Evolutionary conservation across 2,113 vertebrate species (phyloP).

Genomic region (Cheirogaleus medius): DNA sequence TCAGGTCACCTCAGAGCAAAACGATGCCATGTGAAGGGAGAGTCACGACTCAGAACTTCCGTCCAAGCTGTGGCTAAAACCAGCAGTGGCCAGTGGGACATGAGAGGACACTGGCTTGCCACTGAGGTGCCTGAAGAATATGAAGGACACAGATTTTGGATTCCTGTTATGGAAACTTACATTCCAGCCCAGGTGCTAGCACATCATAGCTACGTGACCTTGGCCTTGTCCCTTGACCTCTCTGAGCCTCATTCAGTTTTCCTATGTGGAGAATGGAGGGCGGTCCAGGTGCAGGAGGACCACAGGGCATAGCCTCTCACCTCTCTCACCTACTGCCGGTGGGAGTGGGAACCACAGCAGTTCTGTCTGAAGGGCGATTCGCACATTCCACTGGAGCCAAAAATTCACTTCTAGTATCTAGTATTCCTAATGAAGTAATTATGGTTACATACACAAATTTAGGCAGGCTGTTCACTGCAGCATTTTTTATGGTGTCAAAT

Average conservation of each 20-base stretch:
- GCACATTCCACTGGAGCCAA: not conserved
- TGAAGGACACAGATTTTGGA: not conserved
- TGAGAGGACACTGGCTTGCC: accelerated
- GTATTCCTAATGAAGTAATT: not conserved
- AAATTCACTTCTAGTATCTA: not conserved
- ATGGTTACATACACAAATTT: accelerated
- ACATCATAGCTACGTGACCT: accelerated
- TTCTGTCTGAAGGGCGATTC: not conserved
- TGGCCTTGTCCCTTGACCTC: not conserved
- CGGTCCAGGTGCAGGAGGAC: not conserved
- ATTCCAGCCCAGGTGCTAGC: not conserved
- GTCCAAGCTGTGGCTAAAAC: not conserved
- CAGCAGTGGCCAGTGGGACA: not conserved
- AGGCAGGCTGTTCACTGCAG: not conserved
- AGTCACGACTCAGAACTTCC: not conserved
- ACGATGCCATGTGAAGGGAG: not conserved
- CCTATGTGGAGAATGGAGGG: not conserved
- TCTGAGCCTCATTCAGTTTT: not conserved
- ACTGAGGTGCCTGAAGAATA: not conserved
- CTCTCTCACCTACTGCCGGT: too few species aligned
- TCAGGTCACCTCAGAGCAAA: not conserved
- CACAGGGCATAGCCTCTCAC: not conserved
- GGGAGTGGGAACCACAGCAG: too few species aligned
- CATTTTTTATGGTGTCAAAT: not conserved
- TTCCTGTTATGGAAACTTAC: not conserved